Evolutionary conservation across 2,113 vertebrate genomes (phyloP), one percentile per base, ranked within the genome.

Genomic region (Mystacornis crossleyi): DNA sequence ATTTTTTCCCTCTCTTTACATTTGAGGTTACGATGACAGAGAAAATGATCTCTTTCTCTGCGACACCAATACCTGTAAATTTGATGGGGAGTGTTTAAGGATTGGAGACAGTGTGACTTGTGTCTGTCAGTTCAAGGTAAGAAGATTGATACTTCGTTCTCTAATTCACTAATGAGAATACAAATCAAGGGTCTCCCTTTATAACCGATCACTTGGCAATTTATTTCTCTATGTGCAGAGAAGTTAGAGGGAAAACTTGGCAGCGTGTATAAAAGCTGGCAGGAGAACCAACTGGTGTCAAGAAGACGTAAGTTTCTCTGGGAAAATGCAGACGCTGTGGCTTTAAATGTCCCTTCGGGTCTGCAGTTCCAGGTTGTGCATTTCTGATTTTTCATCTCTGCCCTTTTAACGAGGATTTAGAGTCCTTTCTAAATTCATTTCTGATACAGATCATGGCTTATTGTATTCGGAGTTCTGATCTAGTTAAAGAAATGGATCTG

Each of bases 121-220:
- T 98, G 99, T 99, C 98, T 99, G 99, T 96, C 99, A 99, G 98
- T 99, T 99, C 97, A 99, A 99, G 99, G 99, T 99, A 99, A 99
- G 98, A 95, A 89, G 73, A 90, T 72, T 90, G 93, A 73, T 81
- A 58, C 87, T 96, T 98, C 6, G 0, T 97, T 94, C 93, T 95
- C 73, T 97, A 85, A 97, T 96, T 97, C 85, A 18, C 86, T 96
- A 94, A 94, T 48, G 79, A 96, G 85, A 93, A 83, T 97, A 83
- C 92, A 95, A 97, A 95, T 93, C 80, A 81, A 93, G 82, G 43
- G 66, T 87, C 78, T 92, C 58, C 81, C 82, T 96, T 92, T 95
- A 90, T 53, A 91, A 70, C 88, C 87, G 51, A 95, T 97, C 93
- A 91, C 86, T 96, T 67, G 89, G 86, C 95, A 92, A 62, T 98